These are phyloP conservation scores for Glaucidium brasilianum DNA, from an alignment of 2,113 vertebrate genomes.

Conservation along the genomic window DNA sequence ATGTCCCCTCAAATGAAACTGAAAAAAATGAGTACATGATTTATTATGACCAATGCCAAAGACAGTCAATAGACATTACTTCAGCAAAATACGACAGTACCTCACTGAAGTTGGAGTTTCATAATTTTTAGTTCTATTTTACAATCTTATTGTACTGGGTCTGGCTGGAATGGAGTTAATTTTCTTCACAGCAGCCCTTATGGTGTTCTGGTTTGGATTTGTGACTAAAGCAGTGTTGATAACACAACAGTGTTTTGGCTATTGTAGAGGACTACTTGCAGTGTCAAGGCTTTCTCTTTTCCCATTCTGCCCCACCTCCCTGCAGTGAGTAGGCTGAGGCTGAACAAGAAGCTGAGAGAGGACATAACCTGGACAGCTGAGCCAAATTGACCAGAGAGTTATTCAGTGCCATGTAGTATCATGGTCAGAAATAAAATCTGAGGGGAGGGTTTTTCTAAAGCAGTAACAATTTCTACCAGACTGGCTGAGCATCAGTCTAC, in stretches of 20 bases:
- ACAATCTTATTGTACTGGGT: background rate
- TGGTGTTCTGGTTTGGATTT: background rate
- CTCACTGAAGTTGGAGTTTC: background rate
- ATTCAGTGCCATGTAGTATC: background rate
- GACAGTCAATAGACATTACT: background rate
- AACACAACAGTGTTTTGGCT: background rate
- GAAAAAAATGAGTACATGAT: background rate
- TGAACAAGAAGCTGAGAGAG: background rate
- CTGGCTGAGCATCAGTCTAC: background rate
- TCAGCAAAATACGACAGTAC: background rate
- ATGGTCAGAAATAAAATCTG: background rate
- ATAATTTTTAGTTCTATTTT: background rate
- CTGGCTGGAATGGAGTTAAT: background rate
- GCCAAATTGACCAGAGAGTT: background rate
- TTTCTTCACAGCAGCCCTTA: background rate
- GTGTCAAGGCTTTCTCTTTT: background rate
- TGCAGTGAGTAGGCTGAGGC: background rate
- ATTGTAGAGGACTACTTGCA: background rate
- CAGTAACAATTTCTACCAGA: background rate
- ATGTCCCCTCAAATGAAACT: background rate
- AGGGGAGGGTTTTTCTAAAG: background rate
- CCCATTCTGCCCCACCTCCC: fast-evolving
- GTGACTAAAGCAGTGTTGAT: background rate
- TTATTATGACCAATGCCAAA: background rate
- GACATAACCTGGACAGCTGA: background rate